Evolutionary conservation across 2,797 vertebrate species (phyloP).

Genomic region (Chiloscyllium punctatum): DNA sequence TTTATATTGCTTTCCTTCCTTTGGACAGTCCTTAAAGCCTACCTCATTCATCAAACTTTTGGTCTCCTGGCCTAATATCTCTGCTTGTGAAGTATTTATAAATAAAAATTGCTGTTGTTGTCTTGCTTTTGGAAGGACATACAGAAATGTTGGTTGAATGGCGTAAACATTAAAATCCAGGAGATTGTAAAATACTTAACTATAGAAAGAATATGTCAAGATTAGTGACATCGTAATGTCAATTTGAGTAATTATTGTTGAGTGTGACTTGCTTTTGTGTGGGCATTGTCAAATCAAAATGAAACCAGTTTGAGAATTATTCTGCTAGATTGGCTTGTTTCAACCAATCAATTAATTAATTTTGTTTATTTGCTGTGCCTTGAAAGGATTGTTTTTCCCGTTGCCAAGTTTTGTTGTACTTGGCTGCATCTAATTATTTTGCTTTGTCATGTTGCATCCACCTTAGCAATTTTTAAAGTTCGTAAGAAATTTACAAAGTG

Average conservation of each 20-base stretch:
- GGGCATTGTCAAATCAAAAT: neutral
- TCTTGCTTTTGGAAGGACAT: neutral
- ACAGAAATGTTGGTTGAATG: neutral
- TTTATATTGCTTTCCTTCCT: neutral
- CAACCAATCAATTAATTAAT: no score
- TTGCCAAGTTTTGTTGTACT: neutral
- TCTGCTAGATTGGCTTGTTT: no score
- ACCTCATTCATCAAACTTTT: neutral
- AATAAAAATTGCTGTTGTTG: neutral
- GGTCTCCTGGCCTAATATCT: neutral
- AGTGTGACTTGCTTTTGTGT: neutral
- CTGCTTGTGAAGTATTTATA: neutral
- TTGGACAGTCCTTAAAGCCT: neutral
- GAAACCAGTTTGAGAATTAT: neutral
- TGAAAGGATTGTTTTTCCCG: neutral
- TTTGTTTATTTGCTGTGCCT: neutral
- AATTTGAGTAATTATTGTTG: neutral
- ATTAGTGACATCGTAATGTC: neutral
- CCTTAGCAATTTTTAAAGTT: neutral
- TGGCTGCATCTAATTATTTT: neutral
- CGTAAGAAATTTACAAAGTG: neutral
- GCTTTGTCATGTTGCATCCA: neutral
- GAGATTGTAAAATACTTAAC: no score
- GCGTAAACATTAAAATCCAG: neutral
- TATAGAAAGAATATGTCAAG: neutral